phyloP scores from a whole-genome alignment of 2,113 vertebrate species.

The Leptodactylus fuscus region DNA sequence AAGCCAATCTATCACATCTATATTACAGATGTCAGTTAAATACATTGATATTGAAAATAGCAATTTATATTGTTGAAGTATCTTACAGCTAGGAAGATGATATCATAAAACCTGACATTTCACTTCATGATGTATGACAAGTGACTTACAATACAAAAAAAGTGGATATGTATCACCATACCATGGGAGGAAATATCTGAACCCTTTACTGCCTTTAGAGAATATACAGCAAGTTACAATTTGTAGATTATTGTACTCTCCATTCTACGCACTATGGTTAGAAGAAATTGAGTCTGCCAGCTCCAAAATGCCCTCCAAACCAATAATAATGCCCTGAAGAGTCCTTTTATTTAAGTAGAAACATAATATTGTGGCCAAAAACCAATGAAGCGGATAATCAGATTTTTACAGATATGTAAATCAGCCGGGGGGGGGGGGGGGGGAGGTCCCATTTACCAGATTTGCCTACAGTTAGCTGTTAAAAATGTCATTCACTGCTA shows the following conservation, averaged over 20 bases:
- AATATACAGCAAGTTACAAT: neutral
- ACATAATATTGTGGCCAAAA: no score
- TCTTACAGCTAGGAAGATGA: conserved; percentile 10
- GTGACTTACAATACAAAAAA: conserved; percentile 6
- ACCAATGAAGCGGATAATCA: no score
- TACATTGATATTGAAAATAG: conserved; percentile 44
- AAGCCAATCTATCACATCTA: conserved; percentile 33
- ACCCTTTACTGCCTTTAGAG: neutral
- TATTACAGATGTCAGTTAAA: conserved; percentile 34
- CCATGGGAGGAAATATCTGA: neutral
- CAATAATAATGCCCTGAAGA: no score
- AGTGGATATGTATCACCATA: neutral
- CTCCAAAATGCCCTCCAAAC: no score
- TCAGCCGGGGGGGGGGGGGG: no score
- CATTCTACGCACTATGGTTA: neutral
- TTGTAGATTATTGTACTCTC: neutral
- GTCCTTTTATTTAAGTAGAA: no score
- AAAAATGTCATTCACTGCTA: no score
- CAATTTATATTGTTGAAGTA: conserved; percentile 32
- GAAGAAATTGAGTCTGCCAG: no score
- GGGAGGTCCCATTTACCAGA: no score
- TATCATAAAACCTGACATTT: conserved; percentile 51
- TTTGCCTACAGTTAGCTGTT: no score
- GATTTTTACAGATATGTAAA: no score
- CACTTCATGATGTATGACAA: conserved; percentile 46